A percentile compares a stretch with the other conserved stretches of the same genome.
Conservation (phyloP, 2,113 vertebrate genomes). For the Tachysurus fulvidraco region DNA sequence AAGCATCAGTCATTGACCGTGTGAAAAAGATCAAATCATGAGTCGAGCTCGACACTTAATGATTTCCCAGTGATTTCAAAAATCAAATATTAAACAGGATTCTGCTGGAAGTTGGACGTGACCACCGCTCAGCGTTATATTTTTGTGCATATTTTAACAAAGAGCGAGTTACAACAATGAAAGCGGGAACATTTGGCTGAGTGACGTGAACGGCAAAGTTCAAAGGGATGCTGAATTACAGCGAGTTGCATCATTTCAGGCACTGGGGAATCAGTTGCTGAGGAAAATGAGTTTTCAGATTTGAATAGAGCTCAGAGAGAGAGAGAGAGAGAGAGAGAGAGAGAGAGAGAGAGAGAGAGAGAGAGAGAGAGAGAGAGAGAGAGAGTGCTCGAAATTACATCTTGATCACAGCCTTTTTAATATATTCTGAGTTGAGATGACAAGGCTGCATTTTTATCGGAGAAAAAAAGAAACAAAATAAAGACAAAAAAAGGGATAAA, state of each 20-base stretch:
- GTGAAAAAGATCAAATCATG: background rate
- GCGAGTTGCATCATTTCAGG: constrained; percentile 75
- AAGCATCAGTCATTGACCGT: background rate
- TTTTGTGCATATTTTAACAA: constrained; percentile 47
- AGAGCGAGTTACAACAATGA: constrained; percentile 65
- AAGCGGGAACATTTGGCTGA: constrained; percentile 64
- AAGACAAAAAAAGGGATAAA: background rate
- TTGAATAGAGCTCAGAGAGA: constrained; percentile 45
- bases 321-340: constrained; percentile 19
- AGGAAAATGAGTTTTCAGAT: constrained; percentile 58
- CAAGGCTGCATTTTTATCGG: constrained; percentile 30
- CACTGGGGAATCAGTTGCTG: constrained; percentile 63
- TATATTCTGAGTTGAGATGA: constrained; percentile 47
- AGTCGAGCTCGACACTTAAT: background rate
- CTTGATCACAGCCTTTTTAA: constrained; percentile 55
- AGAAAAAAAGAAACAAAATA: background rate
- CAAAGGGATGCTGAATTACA: constrained; percentile 74
- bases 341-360: too few species aligned
- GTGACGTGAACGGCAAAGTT: constrained; percentile 71
- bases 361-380: too few species aligned
- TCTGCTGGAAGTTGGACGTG: constrained; percentile 1
- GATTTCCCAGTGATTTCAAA: constrained; percentile 1
- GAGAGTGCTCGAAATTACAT: constrained; percentile 37
- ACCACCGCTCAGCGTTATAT: constrained; percentile 24
- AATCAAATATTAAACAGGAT: constrained; percentile 24